Base-by-base conservation (phyloP, 2,888 invertebrate species). In the Torymus texanus region DNA sequence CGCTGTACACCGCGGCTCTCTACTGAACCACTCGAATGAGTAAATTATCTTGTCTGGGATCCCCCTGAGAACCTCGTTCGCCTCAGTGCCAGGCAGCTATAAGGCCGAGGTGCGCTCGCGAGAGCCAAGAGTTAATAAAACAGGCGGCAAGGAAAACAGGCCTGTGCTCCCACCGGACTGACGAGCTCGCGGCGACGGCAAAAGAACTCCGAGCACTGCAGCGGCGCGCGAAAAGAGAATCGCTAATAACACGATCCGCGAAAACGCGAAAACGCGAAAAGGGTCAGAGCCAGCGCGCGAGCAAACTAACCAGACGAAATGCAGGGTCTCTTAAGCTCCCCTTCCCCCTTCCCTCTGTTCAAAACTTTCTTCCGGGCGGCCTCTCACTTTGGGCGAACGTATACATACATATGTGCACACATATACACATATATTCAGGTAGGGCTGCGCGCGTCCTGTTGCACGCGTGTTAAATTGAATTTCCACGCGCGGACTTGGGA, bases 401-500 rank as follows among this genome's bases (percentile, higher is more conserved):
- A 63, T 11, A 13, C 41, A 21, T 21, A 21, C 21, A 21, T 21
- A 21, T 2, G 21, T 21, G n/a, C 14, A n/a, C 0, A 41, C 14
- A 29, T 13, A 12, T 16, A 13, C n/a, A 14, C 16, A 66, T n/a
- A 66, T 53, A 21, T 11, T 13, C 16, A 14, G 66, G 41, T 13
- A 13, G 51, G 66, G 53, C 63, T 63, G 50, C 24, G 0, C 8
- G 41, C 29, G 59, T n/a, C 8, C 55, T 8, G 55, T 21, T 24
- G 13, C 59, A 5, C 58, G 51, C 62, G 14, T 51, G 58, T 76
- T 13, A 70, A 76, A 70, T 76, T 70, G 70, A 76, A 76, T 76
- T 63, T 76, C 41, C 50, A 41, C 41, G 50, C 66, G 53, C 21
- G n/a, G 62, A 24, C 11, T 21, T 14, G 29, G 41, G 2, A 55